Evolutionary conservation across 2,797 vertebrate species (phyloP), one percentile per base, ranked within the genome.

Genomic region (Myiotriccus ornatus): DNA sequence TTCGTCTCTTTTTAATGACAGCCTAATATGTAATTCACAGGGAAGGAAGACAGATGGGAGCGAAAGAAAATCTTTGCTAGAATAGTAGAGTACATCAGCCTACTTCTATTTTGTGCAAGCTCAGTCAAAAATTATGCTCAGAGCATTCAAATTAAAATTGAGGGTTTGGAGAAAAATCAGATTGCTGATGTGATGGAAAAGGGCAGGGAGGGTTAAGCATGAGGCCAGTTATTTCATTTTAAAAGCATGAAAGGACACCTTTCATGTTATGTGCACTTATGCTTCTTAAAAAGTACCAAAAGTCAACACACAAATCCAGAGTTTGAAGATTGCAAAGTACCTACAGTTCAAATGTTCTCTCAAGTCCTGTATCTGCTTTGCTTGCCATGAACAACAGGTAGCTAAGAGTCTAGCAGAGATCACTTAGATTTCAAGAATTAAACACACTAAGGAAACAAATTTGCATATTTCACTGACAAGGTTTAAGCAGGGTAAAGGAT

Each of bases 61-160:
- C 16, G 30, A 84, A 90, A 78, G 27, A 49, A 91, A 79, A n/a
- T 24, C 2, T 77, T 37, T 62, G 34, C 53, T 50, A 32, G 52
- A 62, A 34, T 39, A 2, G 0, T 10, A 27, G 20, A 64, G 14
- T 35, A 53, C 3, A 2, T 35, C 3, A 2, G 37, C 46, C 60
- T 53, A 37, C 24, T 82, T 71, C 62, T 56, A 19, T 34, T 65
- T 12, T 16, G 22, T 30, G 25, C 35, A 75, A 65, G 19, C n/a
- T 47, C 76, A 41, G 41, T 15, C 41, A 68, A 90, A 71, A 87
- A 32, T n/a, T 20, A 67, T n/a, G 32, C 41, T 76, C 32, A 30
- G 28, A 70, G 28, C 4, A 71, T 49, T 81, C 35, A 56, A 84
- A 87, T 53, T 11, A 28, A 57, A 85, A 67, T 7, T 19, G 25